Evolutionary conservation across 2,113 vertebrate genomes (phyloP).

Genomic region (Illadopsis cleaveri): DNA sequence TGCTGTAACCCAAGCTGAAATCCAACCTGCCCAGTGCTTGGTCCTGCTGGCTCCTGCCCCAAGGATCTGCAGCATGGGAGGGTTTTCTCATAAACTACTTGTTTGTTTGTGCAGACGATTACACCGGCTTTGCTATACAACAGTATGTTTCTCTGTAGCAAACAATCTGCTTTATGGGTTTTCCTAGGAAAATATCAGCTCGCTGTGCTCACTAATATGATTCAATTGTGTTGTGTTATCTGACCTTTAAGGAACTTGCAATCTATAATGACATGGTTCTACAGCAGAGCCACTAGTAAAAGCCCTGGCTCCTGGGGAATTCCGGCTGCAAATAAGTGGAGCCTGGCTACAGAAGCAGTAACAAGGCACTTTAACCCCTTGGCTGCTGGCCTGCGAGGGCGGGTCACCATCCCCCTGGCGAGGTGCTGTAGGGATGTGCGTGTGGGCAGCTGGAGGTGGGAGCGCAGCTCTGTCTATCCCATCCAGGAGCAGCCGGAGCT

Average conservation of each 20-base stretch:
- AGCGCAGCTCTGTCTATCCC: rapidly evolving
- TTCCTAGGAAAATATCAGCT: slow-evolving; percentile 72
- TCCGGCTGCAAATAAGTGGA: not conserved
- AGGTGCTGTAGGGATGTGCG: rapidly evolving
- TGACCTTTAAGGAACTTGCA: slow-evolving; percentile 68
- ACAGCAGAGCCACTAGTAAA: not conserved
- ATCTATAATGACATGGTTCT: slow-evolving; percentile 20
- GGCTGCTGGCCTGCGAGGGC: not conserved
- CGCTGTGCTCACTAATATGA: slow-evolving; percentile 57
- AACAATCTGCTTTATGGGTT: slow-evolving; percentile 70
- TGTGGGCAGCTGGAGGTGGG: not conserved
- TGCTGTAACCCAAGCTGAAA: not conserved
- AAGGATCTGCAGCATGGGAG: not conserved
- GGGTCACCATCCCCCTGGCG: rapidly evolving
- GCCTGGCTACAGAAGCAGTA: not conserved
- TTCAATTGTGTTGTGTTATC: slow-evolving; percentile 64
- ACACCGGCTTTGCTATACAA: slow-evolving; percentile 45
- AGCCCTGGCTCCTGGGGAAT: not conserved
- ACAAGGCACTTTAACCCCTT: not conserved
- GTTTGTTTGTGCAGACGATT: slow-evolving; percentile 77
- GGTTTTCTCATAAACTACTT: slow-evolving; percentile 49
- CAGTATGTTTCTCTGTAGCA: slow-evolving; percentile 49
- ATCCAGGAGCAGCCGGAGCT: rapidly evolving
- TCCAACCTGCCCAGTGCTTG: not conserved
- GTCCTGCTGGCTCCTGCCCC: not conserved